Evolutionary conservation across 2,888 invertebrate genomes (phyloP), one percentile per base, ranked within the genome.

Genomic region (Drosophila parthenogenetica): DNA sequence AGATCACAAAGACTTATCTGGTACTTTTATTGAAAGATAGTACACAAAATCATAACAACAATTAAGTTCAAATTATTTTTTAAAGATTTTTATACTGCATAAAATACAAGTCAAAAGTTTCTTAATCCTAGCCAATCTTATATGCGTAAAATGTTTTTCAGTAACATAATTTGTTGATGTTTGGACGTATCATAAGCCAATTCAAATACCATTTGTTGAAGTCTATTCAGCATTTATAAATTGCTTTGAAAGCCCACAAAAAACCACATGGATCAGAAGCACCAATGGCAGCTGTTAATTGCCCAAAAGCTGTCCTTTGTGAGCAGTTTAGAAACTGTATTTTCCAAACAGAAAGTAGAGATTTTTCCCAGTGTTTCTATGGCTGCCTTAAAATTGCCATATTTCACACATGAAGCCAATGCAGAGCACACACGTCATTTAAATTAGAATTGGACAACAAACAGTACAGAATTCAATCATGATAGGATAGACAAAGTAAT

Each of bases 321-420:
- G 29, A 45, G 17, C 42, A 51, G 40, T 22, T 46, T 58, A 60
- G n/a, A 39, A 51, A 55, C 19, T 46, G 29, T 32, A 16, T 29
- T 14, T 46, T 2, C 3, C 8, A 14, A 11, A 22, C 10, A 16
- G 0, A 10, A 4, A 10, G 14, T 32, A 62, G 42, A 40, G 58
- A 62, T 48, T 59, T 57, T 51, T 53, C 22, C 5, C 19, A 25
- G 1, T 40, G 54, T 61, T 79, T 69, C 54, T 58, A 63, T 61
- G 77, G 70, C 51, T 81, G 64, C 60, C 14, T 45, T 53, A 61
- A 79, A 80, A 80, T 78, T 72, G 67, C 50, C 55, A 72, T 78
- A 80, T 59, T 60, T 57, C 55, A 69, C 58, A 75, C 70, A 50
- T 43, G 77, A 77, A 69, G 60, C 71, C 71, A 64, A 57, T n/a